Base-by-base conservation (phyloP, 2,888 invertebrate genomes). In the Drosophila limbata region DNA sequence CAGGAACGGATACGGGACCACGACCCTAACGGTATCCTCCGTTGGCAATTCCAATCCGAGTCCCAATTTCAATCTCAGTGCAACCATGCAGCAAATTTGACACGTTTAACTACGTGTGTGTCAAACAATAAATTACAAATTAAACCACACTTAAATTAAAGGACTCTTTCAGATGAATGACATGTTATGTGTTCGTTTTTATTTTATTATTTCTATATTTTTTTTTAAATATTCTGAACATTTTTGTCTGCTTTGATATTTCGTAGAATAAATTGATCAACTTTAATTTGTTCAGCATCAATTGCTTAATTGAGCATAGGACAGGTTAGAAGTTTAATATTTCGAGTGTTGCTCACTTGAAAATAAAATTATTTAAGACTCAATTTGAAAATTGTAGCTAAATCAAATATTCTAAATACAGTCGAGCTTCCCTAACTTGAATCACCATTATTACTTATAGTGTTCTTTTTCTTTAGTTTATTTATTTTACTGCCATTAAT, bases 1-100 rank as follows among this genome's bases (percentile, higher is more conserved):
- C 31, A 10, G 33, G 11, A 39, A 45, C 37, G 19, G 61, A n/a
- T 45, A 15, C 28, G 10, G 19, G 19, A 37, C 45, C 28, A 9
- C 1, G 25, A 37, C 42, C 62, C 33, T 40, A 45, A 19, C 45
- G 42, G 48, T 50, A 19, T 10, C 42, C 10, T 67, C 11, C 39
- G 13, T 72, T 50, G n/a, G 8, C 53, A 33, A 62, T 60, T 52
- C 39, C 63, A 45, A 60, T 61, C 56, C 45, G 33, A 47, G 37
- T 64, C 56, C 45, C 40, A 47, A 37, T 42, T 68, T 63, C 61
- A 48, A 69, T 77, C 47, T 35, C 44, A 48, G 61, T 62, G 65
- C 68, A 79, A 37, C 33, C 77, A 76, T 61, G 79, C 79, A 64
- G 68, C 61, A 79, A 79, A 79, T 79, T 79, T 79, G 76, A 69